phyloP scores from a whole-genome alignment of 2,797 vertebrate species.

The Eptatretus atami region DNA sequence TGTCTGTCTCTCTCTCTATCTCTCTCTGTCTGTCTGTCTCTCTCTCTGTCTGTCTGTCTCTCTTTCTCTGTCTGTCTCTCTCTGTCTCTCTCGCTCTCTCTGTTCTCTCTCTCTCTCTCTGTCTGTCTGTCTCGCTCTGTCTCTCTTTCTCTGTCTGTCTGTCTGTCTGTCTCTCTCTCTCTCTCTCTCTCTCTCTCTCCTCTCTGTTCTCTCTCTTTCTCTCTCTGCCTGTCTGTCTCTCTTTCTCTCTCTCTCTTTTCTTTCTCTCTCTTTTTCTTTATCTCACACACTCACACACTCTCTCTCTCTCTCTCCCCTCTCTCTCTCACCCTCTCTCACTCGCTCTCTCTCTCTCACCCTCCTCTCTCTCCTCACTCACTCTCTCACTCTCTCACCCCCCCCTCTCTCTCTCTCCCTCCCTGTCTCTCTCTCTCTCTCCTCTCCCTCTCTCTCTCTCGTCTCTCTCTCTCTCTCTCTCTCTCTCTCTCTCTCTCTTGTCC shows the following conservation, averaged over 20 bases:
- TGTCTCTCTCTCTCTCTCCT: neutral
- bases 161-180: slow-evolving; percentile 4
- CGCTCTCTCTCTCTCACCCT: neutral
- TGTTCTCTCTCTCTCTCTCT: neutral
- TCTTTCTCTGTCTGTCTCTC: neutral
- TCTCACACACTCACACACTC: too few relatives aligned
- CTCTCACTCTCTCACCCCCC: neutral
- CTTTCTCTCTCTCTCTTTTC: neutral
- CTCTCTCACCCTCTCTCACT: neutral
- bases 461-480: neutral
- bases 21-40: neutral
- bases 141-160: too few relatives aligned
- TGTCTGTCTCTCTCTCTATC: neutral
- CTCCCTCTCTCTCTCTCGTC: neutral
- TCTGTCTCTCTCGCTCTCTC: neutral
- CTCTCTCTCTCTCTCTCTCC: neutral
- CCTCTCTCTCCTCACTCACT: neutral
- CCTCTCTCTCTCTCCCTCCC: neutral
- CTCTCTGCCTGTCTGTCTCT: too few relatives aligned
- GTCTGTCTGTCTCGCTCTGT: too few relatives aligned
- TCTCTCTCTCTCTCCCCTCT: neutral
- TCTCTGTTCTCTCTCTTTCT: neutral
- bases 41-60: neutral
- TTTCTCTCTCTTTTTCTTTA: too few relatives aligned
- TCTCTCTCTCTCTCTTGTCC: neutral